Evolutionary conservation across 2,888 invertebrate genomes (phyloP).

Genomic region (Latrodectus hesperus): DNA sequence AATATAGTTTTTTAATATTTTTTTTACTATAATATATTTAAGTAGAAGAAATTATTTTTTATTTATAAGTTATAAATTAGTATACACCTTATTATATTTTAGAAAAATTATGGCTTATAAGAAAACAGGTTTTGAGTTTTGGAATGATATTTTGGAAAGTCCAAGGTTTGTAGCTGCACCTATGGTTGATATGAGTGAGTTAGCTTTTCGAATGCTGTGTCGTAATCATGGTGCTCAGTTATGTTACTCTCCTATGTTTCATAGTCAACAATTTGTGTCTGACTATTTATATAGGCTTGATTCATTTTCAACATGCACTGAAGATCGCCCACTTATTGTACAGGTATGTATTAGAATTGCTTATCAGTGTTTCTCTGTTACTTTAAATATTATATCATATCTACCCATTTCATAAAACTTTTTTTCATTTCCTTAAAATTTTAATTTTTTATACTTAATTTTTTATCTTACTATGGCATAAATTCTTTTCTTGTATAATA

Average conservation of each 20-base stretch:
- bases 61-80: neutral
- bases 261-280: conserved; percentile 90
- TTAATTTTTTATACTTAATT: no score
- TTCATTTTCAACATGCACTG: conserved; percentile 84
- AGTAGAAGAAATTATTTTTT: neutral
- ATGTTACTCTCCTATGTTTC: conserved; percentile 96
- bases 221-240: conserved; percentile 91
- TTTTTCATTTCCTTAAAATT: no score
- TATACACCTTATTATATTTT: neutral
- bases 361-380: neutral
- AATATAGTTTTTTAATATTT: neutral
- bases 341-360: conserved; percentile 81
- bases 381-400: neutral
- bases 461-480: no score
- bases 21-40: neutral
- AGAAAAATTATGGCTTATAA: conserved; percentile 42
- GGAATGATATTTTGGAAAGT: conserved; percentile 78
- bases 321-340: conserved; percentile 94
- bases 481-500: no score
- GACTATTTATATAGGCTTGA: conserved; percentile 92
- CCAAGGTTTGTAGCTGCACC: conserved; percentile 90
- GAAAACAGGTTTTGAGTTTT: conserved; percentile 75
- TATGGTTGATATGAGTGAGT: conserved; percentile 98
- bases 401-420: no score
- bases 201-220: conserved; percentile 90